A percentile compares a stretch with the other conserved stretches of the same genome.
Conservation (phyloP, 2,797 vertebrate genomes). For the Meda fulgida region DNA sequence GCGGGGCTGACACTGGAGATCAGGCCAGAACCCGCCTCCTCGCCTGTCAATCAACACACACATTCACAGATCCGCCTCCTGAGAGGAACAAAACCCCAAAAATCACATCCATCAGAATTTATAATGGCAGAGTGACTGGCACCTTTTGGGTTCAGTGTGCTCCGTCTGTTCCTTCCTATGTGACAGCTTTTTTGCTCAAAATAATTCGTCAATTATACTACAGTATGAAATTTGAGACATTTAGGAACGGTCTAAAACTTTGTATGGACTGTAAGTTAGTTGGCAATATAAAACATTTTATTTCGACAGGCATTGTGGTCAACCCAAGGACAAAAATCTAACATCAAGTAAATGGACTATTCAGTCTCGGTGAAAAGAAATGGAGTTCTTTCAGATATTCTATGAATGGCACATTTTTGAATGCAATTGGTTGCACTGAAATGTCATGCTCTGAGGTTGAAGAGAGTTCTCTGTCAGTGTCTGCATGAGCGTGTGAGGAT, state of each 20-base stretch:
- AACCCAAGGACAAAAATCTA: constrained; percentile 32
- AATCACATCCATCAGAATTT: constrained; percentile 62
- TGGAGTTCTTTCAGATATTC: neutral
- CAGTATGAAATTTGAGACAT: constrained; percentile 48
- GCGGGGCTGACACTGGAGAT: constrained; percentile 46
- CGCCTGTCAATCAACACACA: constrained; percentile 71
- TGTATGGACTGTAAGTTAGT: neutral
- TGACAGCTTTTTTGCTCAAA: constrained; percentile 22
- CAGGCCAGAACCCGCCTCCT: constrained; percentile 68
- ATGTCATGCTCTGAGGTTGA: neutral
- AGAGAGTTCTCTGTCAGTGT: neutral
- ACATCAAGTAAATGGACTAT: neutral
- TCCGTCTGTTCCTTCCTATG: constrained; percentile 50
- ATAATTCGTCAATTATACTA: constrained; percentile 52
- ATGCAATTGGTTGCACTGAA: neutral
- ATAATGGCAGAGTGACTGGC: constrained; percentile 58
- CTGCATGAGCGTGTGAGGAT: neutral
- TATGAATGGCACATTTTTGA: neutral
- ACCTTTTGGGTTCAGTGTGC: constrained; percentile 52
- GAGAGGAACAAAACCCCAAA: constrained; percentile 53
- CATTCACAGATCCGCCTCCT: constrained; percentile 15
- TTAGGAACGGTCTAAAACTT: constrained; percentile 4
- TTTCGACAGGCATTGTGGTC: neutral
- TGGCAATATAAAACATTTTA: neutral
- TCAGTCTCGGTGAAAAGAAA: neutral